Base-by-base conservation (phyloP, 2,113 vertebrate genomes). In the Ginglymostoma cirratum region DNA sequence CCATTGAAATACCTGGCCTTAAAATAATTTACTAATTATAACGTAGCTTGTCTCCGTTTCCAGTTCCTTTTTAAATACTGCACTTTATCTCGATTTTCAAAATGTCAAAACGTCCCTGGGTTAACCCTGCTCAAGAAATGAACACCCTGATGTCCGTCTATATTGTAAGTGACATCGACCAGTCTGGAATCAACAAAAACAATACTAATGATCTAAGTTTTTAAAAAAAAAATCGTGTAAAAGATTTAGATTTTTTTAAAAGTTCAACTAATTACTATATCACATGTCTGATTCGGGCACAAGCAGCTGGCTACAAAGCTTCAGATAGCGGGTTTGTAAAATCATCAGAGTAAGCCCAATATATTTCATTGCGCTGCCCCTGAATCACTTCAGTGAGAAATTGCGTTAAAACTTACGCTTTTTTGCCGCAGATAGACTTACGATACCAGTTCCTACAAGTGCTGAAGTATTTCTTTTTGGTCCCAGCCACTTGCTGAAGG, bases 391-490 rank as follows among this genome's bases (percentile, higher is more conserved):
- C 30, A 27, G 15, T 55, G 87, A 17, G 61, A n/a, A 7, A 5
- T 27, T 17, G 42, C 67, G 2, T 17, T 80, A 2, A 95, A 96
- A 99, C 99, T 99, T 98, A 99, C 99, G 99, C 98, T 98, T 99
- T 98, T 96, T 98, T 99, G 96, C 99, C 99, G 96, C 99, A 99
- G 97, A 99, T 99, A 96, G 98, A 96, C 97, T 98, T 98, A 96
- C 98, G 98, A 97, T 99, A 98, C 99, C 99, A 99, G 96, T 99
- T 99, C 97, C 98, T 98, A 96, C 99, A 99, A 94, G 99, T 99
- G 96, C 99, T 99, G 96, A 99, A 99, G 96, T 99, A 99, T 97
- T 99, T 99, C 98, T 99, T 99, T 97, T 98, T 99, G 96, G 98
- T 99, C 96, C 99, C 99, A 97, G 98, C 97, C 96, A 99, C 98